phyloP scores from a whole-genome alignment of 2,888 invertebrate species.

The Harmothoe impar region DNA sequence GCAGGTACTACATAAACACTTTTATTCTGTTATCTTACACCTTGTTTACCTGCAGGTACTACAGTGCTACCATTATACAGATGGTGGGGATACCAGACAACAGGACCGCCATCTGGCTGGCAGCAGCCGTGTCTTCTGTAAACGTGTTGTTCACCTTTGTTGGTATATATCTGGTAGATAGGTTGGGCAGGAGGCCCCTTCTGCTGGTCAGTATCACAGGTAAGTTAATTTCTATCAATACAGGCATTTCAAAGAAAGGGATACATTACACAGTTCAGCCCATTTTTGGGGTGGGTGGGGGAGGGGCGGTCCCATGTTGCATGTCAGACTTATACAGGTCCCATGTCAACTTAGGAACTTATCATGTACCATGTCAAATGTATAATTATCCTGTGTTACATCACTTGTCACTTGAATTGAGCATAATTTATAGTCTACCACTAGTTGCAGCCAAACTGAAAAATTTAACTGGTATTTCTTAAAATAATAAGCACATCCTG shows the following conservation, averaged over 20 bases:
- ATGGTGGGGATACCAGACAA: conserved; percentile 81
- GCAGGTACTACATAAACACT: background rate
- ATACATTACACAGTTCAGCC: background rate
- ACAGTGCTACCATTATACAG: conserved; percentile 82
- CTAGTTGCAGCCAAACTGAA: too few species aligned
- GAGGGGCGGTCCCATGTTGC: too few species aligned
- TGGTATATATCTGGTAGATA: conserved; percentile 82
- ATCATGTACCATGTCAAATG: too few species aligned
- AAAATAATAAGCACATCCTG: too few species aligned
- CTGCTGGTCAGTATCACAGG: conserved; percentile 80
- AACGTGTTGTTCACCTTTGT: conserved; percentile 82
- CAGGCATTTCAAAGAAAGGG: background rate
- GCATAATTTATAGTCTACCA: too few species aligned
- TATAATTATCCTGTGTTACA: too few species aligned
- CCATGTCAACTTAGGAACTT: too few species aligned
- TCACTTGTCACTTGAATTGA: too few species aligned
- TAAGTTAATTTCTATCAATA: conserved; percentile 68
- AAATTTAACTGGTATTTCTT: too few species aligned
- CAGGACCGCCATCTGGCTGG: conserved; percentile 81
- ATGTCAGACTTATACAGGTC: too few species aligned
- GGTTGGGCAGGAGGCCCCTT: conserved; percentile 80
- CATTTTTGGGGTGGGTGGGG: background rate
- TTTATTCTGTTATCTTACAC: too few species aligned
- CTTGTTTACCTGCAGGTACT: conserved; percentile 77
- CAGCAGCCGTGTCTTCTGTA: conserved; percentile 80